Percentiles rank a stretch among this genome's conserved stretches.
phyloP scores from a whole-genome alignment of 2,797 vertebrate species.

The Bothrops alternatus region DNA sequence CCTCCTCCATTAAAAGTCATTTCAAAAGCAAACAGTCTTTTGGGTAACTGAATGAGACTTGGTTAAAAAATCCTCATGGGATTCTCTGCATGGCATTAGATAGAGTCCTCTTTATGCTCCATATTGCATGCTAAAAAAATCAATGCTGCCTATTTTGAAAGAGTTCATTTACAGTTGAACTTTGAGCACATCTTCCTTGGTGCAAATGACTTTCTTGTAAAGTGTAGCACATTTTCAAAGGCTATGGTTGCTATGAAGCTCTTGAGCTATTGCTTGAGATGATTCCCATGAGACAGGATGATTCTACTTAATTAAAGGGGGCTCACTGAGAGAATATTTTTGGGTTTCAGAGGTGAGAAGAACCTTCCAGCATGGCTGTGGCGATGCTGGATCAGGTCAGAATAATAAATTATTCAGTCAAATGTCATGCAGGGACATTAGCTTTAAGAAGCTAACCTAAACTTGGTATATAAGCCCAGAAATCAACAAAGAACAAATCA shows the following conservation, averaged over 20 bases:
- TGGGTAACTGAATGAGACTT: background rate
- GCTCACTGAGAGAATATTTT: constrained; percentile 24
- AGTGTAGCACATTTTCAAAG: background rate
- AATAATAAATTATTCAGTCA: background rate
- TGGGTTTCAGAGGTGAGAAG: background rate
- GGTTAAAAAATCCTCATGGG: background rate
- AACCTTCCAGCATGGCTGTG: constrained; percentile 37
- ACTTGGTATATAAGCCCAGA: background rate
- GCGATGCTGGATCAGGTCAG: constrained; percentile 17
- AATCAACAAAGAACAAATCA: background rate
- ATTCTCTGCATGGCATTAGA: background rate
- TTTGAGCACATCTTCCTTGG: background rate
- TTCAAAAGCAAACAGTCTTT: background rate
- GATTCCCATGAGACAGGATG: constrained; percentile 3
- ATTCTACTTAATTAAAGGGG: constrained; percentile 29
- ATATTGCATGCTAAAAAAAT: background rate
- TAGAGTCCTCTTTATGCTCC: background rate
- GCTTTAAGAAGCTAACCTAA: constrained; percentile 6
- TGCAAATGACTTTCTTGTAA: background rate
- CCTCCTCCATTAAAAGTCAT: background rate
- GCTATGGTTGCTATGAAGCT: background rate
- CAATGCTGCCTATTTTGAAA: background rate
- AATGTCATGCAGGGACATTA: constrained; percentile 14
- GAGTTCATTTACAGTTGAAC: background rate
- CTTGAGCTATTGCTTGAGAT: background rate